Evolutionary conservation across 1,140 invertebrate genomes (phyloP).

Genomic region (Sitophilus oryzae): DNA sequence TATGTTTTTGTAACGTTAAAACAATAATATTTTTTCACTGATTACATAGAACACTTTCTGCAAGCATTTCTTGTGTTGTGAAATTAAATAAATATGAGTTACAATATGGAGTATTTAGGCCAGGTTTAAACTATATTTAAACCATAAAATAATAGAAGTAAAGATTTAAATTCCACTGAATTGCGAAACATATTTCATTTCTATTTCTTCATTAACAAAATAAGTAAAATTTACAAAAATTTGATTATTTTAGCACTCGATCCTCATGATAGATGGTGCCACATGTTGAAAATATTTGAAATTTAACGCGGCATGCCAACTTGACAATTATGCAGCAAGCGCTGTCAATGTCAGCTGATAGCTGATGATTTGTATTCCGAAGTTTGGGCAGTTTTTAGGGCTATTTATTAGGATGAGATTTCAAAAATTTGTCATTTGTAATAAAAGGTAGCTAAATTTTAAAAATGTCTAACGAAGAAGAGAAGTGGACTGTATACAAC

Average conservation of each 20-base stretch:
- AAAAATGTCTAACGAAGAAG: slow-evolving; percentile 23
- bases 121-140: no score
- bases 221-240: background rate
- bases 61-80: no score
- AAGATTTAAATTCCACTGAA: background rate
- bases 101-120: no score
- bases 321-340: background rate
- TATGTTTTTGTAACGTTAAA: no score
- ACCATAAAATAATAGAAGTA: background rate
- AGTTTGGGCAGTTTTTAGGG: background rate
- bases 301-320: background rate
- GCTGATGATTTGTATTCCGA: no score
- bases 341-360: background rate
- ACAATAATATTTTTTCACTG: no score
- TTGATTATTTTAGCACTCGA: background rate
- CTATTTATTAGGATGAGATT: background rate
- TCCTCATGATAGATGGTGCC: background rate
- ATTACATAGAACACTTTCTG: no score
- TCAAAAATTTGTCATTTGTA: background rate
- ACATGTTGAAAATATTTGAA: background rate
- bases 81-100: no score
- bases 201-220: background rate
- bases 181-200: background rate
- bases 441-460: background rate
- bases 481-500: slow-evolving; percentile 70